phyloP scores from a whole-genome alignment of 2,888 invertebrate species.

The Thymelicus acteon region DNA sequence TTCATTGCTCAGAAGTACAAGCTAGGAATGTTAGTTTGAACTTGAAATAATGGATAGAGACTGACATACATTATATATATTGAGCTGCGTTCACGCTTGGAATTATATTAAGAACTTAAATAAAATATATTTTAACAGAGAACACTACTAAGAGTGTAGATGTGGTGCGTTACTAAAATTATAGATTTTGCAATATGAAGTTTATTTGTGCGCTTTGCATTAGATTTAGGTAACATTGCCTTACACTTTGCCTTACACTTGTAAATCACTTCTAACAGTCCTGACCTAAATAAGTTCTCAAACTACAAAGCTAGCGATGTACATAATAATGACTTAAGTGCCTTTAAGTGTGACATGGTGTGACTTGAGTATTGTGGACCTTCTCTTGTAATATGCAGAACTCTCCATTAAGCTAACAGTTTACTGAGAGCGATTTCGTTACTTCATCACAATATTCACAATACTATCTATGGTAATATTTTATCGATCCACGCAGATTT shows the following conservation, averaged over 20 bases:
- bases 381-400: slow-evolving; percentile 6
- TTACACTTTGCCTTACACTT: slow-evolving; percentile 3
- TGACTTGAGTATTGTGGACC: background rate
- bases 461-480: background rate
- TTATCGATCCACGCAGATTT: background rate
- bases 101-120: too few relatives aligned
- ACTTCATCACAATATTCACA: background rate
- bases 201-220: background rate
- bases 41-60: too few relatives aligned
- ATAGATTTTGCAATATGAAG: background rate
- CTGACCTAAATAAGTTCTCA: slow-evolving; percentile 23
- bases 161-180: too few relatives aligned
- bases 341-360: slow-evolving; percentile 14
- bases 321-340: slow-evolving; percentile 16
- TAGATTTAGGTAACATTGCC: background rate
- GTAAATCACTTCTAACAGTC: slow-evolving; percentile 6
- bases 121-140: too few relatives aligned
- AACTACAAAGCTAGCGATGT: slow-evolving; percentile 7
- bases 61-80: too few relatives aligned
- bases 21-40: too few relatives aligned
- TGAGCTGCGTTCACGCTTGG: too few relatives aligned
- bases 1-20: too few relatives aligned
- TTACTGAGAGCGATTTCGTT: background rate
- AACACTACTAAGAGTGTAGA: too few relatives aligned
- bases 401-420: background rate